Percentiles rank a stretch among this genome's conserved stretches.
These are phyloP conservation scores for Pinctada fucata DNA, from an alignment of 2,888 invertebrate species.

Conservation along the genomic window DNA sequence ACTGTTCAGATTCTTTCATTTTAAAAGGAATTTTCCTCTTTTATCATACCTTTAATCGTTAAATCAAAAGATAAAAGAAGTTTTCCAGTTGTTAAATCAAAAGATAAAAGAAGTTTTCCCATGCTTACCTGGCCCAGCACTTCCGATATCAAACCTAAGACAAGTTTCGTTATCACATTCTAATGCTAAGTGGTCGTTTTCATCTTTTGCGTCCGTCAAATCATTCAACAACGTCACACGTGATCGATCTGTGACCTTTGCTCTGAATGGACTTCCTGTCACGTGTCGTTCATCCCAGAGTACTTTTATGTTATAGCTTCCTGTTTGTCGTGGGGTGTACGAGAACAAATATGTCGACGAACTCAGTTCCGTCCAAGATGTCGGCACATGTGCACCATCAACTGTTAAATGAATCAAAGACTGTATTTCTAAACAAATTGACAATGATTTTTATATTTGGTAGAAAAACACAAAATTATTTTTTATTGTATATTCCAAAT, in stretches of 20 bases:
- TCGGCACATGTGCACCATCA: slow-evolving; percentile 42
- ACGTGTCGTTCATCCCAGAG: slow-evolving; percentile 80
- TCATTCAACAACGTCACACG: slow-evolving; percentile 88
- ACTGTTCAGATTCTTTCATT: too few relatives aligned
- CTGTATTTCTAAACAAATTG: not conserved
- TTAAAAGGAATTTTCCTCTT: too few relatives aligned
- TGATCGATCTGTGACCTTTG: slow-evolving; percentile 85
- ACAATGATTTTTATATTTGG: too few relatives aligned
- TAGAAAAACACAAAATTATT: not conserved
- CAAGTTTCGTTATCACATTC: slow-evolving; percentile 77
- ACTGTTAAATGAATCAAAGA: slow-evolving; percentile 28
- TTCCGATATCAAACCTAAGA: slow-evolving; percentile 89
- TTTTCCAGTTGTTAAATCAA: too few relatives aligned
- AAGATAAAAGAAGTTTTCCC: too few relatives aligned
- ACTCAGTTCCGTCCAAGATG: slow-evolving; percentile 44
- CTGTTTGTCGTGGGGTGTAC: slow-evolving; percentile 92
- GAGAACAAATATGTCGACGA: slow-evolving; percentile 88
- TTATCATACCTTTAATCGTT: too few relatives aligned
- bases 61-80: too few relatives aligned
- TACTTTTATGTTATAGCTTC: slow-evolving; percentile 91
- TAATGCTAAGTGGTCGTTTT: slow-evolving; percentile 78
- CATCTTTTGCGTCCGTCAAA: slow-evolving; percentile 88
- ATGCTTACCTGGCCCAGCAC: slow-evolving; percentile 90
- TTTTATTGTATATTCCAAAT: too few relatives aligned
- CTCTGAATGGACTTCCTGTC: slow-evolving; percentile 89